Evolutionary conservation across 1,140 invertebrate genomes (phyloP), one percentile per base, ranked within the genome.

Genomic region (Phocides pigmalion): DNA sequence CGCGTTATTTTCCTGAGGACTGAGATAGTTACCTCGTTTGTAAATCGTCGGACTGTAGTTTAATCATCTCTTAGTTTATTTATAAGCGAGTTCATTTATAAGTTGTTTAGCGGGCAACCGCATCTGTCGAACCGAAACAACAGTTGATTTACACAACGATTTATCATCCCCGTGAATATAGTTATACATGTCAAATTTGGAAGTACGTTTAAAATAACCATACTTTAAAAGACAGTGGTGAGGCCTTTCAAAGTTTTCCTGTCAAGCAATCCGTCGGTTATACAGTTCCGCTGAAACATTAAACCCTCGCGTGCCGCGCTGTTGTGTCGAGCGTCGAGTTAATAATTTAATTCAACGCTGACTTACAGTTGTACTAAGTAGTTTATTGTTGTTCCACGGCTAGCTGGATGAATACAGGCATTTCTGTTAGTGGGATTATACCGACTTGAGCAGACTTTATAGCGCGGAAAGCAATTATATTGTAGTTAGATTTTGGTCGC

Each of bases 341-440:
- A 61, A 61, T 61, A 61, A 49, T 61, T 61, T 61, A 61, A 61
- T 61, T 61, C 58, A 61, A 61, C 44, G 44, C 58, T 20, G 44
- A 61, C 44, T 61, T 61, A 61, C 46, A 61, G 58, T 61, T 61
- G 58, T 49, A 61, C 25, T 61, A 61, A 61, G 58, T 61, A 61
- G 58, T 61, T 61, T 61, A 61, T 61, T 61, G 58, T 61, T 61
- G 44, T 49, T 61, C 58, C 58, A 37, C 35, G 44, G 44, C 19
- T 15, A 22, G 22, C 25, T 37, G 56, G 17, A 37, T 61, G 58
- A 49, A 61, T 39, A 49, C 20, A 37, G 44, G 32, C 58, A 39
- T 61, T 59, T 19, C 42, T 47, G 56, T 47, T 19, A 25, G 22
- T 20, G 44, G 37, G 39, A 17, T 61, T 50, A 9, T 50, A 32